Percentiles rank a stretch among this genome's conserved stretches.
Evolutionary conservation across 2,888 invertebrate genomes (phyloP).

Genomic region (Tinea trinotella): DNA sequence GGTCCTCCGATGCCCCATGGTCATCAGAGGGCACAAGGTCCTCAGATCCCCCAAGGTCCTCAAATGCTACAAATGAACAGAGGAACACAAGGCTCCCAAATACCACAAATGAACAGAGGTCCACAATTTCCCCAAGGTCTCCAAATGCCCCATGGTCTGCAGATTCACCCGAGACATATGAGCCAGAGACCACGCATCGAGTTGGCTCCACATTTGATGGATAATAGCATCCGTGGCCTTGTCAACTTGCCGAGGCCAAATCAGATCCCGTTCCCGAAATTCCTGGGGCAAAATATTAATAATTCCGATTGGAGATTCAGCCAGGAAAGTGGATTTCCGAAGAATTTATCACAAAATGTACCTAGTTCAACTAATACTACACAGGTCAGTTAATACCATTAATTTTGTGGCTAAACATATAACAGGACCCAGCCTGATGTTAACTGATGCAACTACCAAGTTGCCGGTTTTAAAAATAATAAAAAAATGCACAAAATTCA

Average conservation of each 20-base stretch:
- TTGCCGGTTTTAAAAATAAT: too few relatives aligned
- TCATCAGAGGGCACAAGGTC: not conserved
- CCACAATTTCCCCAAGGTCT: not conserved
- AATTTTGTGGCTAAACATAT: too few relatives aligned
- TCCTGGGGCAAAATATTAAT: slow-evolving; percentile 24
- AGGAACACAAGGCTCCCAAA: not conserved
- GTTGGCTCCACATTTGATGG: too few relatives aligned
- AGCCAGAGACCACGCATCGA: too few relatives aligned
- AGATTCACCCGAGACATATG: too few relatives aligned
- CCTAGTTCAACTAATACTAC: slow-evolving; percentile 20
- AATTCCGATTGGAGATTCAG: slow-evolving; percentile 1
- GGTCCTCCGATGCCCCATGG: not conserved
- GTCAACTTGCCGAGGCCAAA: slow-evolving; percentile 34
- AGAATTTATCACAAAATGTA: slow-evolving; percentile 34
- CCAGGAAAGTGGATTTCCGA: slow-evolving; percentile 11
- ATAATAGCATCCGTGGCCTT: not conserved
- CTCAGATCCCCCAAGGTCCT: not conserved
- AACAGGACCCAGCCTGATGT: too few relatives aligned
- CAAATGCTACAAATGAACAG: not conserved
- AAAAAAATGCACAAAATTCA: too few relatives aligned
- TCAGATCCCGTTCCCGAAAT: slow-evolving; percentile 44
- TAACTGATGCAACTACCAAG: too few relatives aligned
- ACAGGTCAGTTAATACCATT: too few relatives aligned
- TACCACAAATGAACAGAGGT: not conserved
- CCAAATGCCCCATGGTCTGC: too few relatives aligned